These are phyloP conservation scores for Himalopsyche japonica DNA, from an alignment of 2,888 invertebrate species.

Conservation along the genomic window DNA sequence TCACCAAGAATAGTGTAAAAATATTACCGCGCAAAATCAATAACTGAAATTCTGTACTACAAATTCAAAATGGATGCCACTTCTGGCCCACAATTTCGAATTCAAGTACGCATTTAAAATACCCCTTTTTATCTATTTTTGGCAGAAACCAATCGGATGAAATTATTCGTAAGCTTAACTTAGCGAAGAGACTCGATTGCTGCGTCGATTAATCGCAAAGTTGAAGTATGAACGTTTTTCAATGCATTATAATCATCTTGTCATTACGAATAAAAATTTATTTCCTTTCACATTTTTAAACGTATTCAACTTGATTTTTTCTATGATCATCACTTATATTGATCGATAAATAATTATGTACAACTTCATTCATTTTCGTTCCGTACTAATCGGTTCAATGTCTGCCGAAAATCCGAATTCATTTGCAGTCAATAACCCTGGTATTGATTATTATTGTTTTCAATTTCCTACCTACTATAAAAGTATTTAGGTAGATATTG, in stretches of 20 bases:
- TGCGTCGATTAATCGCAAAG: too few species aligned
- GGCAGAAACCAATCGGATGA: not conserved
- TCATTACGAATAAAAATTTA: not conserved
- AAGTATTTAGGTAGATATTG: too few species aligned
- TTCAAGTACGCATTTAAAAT: not conserved
- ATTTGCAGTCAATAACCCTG: not conserved
- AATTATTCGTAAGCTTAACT: not conserved
- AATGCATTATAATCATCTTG: not conserved
- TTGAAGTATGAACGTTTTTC: not conserved
- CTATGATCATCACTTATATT: not conserved
- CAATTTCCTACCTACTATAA: not conserved
- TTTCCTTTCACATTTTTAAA: not conserved
- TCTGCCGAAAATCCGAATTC: not conserved
- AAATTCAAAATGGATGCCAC: conserved; percentile 34
- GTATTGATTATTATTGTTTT: not conserved
- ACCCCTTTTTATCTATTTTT: not conserved
- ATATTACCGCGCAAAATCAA: conserved; percentile 33
- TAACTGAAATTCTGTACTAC: conserved; percentile 7
- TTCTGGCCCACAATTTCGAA: conserved; percentile 13
- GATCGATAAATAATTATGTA: too few species aligned
- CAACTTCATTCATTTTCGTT: too few species aligned
- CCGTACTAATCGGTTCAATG: too few species aligned
- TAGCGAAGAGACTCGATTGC: not conserved
- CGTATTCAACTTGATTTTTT: not conserved
- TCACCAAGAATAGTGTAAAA: not conserved